phyloP scores from a whole-genome alignment of 2,888 invertebrate species.

The Diplolepis rosae region DNA sequence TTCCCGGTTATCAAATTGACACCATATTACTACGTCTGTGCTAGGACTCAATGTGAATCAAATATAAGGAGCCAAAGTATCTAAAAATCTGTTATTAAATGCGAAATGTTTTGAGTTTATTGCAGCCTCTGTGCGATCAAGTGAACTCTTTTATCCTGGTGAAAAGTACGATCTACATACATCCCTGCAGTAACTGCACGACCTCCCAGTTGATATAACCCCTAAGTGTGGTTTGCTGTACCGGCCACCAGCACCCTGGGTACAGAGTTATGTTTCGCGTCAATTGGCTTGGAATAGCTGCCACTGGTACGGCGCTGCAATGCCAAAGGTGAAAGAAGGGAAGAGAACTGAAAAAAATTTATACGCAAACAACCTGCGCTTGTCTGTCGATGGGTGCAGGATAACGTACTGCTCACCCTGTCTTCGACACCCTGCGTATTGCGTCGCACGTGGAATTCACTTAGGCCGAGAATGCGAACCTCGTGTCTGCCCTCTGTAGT shows the following conservation, averaged over 20 bases:
- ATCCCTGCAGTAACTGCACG: constrained; percentile 34
- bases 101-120: no score
- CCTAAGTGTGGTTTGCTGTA: constrained; percentile 70
- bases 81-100: no score
- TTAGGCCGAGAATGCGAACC: constrained; percentile 68
- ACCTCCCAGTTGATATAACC: constrained; percentile 51
- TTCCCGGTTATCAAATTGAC: no score
- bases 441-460: constrained; percentile 67
- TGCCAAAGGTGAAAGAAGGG: constrained; percentile 27
- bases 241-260: constrained; percentile 55
- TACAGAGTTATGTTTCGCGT: constrained; percentile 64
- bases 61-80: no score
- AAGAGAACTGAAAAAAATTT: constrained; percentile 5
- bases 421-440: constrained; percentile 60
- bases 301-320: constrained; percentile 44
- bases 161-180: no score
- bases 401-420: constrained; percentile 46
- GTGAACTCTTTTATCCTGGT: neutral
- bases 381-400: no score
- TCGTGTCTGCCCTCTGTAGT: constrained; percentile 51
- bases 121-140: neutral
- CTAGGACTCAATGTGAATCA: no score
- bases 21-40: no score
- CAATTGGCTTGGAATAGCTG: constrained; percentile 59
- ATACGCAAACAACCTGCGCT: neutral